Conservation (phyloP, 2,888 invertebrate species). For the Pterobdella sp. region DNA sequence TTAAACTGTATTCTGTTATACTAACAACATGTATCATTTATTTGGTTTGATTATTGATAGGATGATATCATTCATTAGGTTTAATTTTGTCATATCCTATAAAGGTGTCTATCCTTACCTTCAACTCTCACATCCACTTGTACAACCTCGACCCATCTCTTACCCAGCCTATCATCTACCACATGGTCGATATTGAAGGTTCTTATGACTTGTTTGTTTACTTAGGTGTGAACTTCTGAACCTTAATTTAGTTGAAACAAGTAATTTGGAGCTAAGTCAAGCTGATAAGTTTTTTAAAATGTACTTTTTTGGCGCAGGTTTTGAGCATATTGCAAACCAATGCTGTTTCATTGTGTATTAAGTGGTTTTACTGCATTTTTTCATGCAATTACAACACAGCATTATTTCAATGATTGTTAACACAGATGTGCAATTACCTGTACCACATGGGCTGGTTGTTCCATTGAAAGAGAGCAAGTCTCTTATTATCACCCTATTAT, state of each 20-base stretch:
- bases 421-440: conserved; percentile 82
- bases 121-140: conserved; percentile 83
- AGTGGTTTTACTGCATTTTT: no score
- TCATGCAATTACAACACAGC: no score
- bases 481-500: conserved; percentile 48
- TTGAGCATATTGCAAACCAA: no score
- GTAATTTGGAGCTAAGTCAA: no score
- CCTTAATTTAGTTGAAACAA: no score
- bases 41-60: not conserved
- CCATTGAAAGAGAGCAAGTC: conserved; percentile 78
- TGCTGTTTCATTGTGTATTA: no score
- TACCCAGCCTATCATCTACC: conserved; percentile 53
- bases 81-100: conserved; percentile 57
- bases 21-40: not conserved
- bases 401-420: conserved; percentile 4
- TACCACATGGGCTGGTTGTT: conserved; percentile 84
- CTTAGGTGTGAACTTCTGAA: no score
- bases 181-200: conserved; percentile 86
- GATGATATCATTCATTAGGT: not conserved
- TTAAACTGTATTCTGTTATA: not conserved
- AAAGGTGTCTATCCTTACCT: conserved; percentile 86
- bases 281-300: no score
- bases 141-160: conserved; percentile 58
- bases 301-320: no score
- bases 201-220: no score